Evolutionary conservation across 2,113 vertebrate species (phyloP).

Genomic region (Donacobius atricapilla): DNA sequence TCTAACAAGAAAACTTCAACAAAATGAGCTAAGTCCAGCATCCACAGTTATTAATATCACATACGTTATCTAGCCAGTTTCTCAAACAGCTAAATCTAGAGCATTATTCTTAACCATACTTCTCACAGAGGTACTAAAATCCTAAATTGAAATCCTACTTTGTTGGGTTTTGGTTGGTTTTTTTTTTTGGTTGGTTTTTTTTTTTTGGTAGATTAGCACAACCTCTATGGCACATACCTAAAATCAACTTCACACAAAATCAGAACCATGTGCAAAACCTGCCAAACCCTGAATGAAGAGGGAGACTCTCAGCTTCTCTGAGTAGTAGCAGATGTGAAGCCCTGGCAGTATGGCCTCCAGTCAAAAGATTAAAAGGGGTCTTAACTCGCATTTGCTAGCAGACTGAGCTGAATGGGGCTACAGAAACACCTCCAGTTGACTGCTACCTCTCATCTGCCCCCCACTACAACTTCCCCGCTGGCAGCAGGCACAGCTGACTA

Average conservation of each 20-base stretch:
- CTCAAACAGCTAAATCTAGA: not conserved
- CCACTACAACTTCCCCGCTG: not conserved
- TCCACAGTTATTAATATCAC: not conserved
- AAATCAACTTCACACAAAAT: not conserved
- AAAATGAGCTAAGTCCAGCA: not conserved
- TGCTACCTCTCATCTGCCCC: not conserved
- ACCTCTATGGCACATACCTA: not conserved
- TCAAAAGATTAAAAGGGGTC: not conserved
- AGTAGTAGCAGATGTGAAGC: conserved; percentile 21
- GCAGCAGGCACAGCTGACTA: not conserved
- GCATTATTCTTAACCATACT: not conserved
- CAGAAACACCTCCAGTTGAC: not conserved
- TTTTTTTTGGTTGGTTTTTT: not conserved
- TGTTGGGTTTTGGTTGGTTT: too few species aligned
- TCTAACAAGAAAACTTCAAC: not conserved
- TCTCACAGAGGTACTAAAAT: not conserved
- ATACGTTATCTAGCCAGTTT: not conserved
- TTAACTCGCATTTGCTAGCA: conserved; percentile 1
- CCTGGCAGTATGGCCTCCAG: not conserved
- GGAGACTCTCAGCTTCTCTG: not conserved
- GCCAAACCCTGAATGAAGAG: not conserved
- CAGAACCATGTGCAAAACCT: not conserved
- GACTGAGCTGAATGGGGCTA: not conserved
- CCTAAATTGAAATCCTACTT: not conserved
- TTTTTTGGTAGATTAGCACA: not conserved